Conservation (phyloP, 2,797 vertebrate species). For the Lithobates sylvaticus region DNA sequence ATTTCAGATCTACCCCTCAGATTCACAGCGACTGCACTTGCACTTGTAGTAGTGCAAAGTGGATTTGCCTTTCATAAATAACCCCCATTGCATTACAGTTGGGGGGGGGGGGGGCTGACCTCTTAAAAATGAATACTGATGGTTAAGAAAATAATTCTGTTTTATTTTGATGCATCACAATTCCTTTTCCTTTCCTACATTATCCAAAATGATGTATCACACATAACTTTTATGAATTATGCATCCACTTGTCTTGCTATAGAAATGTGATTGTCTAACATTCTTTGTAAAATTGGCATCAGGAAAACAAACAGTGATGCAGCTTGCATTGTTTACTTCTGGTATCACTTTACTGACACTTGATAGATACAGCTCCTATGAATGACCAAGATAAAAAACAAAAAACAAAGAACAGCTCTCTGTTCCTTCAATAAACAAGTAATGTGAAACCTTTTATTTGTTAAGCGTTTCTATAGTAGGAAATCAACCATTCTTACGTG, state of each 20-base stretch:
- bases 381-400: conserved; percentile 21
- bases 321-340: conserved; percentile 37
- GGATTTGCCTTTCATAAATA: too few species aligned
- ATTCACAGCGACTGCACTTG: too few species aligned
- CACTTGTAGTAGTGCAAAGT: too few species aligned
- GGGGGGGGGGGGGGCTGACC: too few species aligned
- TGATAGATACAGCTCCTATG: conserved; percentile 42
- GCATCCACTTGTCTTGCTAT: background rate
- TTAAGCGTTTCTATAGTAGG: conserved; percentile 19
- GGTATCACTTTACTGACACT: conserved; percentile 38
- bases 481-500: background rate
- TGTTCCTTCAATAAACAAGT: conserved; percentile 38
- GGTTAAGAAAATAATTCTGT: background rate
- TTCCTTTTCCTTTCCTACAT: background rate
- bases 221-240: background rate
- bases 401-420: conserved; percentile 36
- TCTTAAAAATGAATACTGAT: background rate
- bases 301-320: conserved; percentile 39
- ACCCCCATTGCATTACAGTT: background rate
- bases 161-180: background rate
- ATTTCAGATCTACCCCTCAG: too few species aligned
- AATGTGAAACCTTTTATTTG: conserved; percentile 47
- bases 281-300: conserved; percentile 4
- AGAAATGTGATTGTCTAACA: background rate
- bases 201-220: background rate